phyloP scores from a whole-genome alignment of 2,797 vertebrate species.

The Crypturellus tataupa region DNA sequence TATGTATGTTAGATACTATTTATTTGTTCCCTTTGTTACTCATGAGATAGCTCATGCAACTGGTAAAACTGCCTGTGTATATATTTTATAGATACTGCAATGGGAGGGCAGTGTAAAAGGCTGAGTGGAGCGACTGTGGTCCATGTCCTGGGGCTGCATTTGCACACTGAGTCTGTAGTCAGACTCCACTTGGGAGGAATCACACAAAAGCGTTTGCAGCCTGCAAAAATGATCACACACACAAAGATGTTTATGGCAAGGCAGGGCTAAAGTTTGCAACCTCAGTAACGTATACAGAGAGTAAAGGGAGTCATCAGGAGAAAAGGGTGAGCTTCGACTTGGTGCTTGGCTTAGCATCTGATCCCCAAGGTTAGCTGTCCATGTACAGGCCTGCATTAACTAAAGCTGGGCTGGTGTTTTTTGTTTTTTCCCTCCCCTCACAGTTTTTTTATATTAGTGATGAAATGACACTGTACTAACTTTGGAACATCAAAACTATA shows the following conservation, averaged over 20 bases:
- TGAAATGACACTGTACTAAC: not conserved
- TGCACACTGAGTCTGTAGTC: not conserved
- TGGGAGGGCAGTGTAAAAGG: not conserved
- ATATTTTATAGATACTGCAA: not conserved
- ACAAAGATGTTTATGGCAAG: not conserved
- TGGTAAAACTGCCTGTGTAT: not conserved
- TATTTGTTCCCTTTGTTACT: not conserved
- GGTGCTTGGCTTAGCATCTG: not conserved
- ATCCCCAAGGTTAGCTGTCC: not conserved
- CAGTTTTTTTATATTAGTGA: not conserved
- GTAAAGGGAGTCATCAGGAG: not conserved
- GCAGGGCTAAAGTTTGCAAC: not conserved
- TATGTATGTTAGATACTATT: rapidly evolving
- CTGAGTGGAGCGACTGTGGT: not conserved
- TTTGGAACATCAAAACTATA: not conserved
- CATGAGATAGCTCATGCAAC: not conserved
- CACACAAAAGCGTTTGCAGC: not conserved
- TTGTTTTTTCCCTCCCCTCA: not conserved
- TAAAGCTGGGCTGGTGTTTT: not conserved
- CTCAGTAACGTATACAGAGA: not conserved
- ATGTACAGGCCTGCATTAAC: not conserved
- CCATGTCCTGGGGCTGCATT: rapidly evolving
- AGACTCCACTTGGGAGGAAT: not conserved
- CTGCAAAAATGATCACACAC: rapidly evolving
- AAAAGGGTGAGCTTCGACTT: not conserved